Percentiles rank a stretch among this genome's conserved stretches.
phyloP scores from a whole-genome alignment of 2,888 invertebrate species.

The Yponomeuta evonymella region DNA sequence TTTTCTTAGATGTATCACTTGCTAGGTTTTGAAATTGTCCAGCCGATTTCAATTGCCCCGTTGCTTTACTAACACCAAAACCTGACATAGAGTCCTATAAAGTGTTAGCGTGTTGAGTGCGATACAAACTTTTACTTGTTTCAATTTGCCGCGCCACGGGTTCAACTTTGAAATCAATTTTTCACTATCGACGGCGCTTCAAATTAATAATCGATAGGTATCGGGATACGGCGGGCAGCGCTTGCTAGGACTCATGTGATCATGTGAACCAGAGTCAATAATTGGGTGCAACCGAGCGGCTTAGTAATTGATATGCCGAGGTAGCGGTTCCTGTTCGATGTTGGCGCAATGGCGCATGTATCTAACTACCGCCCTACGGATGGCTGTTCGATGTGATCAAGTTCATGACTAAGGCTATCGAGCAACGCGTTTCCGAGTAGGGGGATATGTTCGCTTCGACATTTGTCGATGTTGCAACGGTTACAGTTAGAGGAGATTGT shows the following conservation, averaged over 20 bases:
- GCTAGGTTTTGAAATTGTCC: no score
- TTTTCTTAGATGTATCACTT: no score
- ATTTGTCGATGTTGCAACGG: constrained; percentile 50
- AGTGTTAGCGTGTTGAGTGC: not conserved
- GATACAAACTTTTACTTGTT: constrained; percentile 5
- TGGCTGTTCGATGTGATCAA: constrained; percentile 5
- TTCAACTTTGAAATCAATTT: constrained; percentile 4
- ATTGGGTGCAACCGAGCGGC: constrained; percentile 68
- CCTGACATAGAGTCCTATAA: constrained; percentile 8
- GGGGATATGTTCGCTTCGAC: constrained; percentile 13
- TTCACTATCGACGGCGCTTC: constrained; percentile 4
- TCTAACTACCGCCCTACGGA: constrained; percentile 47
- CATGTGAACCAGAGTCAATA: constrained; percentile 66
- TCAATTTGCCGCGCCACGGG: constrained; percentile 6
- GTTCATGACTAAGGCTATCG: constrained; percentile 9
- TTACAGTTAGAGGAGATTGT: constrained; percentile 56
- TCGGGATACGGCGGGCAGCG: constrained; percentile 39
- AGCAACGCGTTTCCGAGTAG: constrained; percentile 22
- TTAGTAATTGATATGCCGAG: constrained; percentile 68
- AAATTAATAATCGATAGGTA: constrained; percentile 33
- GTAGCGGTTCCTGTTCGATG: constrained; percentile 54
- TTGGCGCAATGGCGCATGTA: constrained; percentile 36
- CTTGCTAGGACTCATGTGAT: constrained; percentile 42
- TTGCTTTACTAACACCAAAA: constrained; percentile 3
- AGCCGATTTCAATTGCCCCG: constrained; percentile 2